Evolutionary conservation across 2,113 vertebrate species (phyloP), one percentile per base, ranked within the genome.

Genomic region (Crocuta crocuta): DNA sequence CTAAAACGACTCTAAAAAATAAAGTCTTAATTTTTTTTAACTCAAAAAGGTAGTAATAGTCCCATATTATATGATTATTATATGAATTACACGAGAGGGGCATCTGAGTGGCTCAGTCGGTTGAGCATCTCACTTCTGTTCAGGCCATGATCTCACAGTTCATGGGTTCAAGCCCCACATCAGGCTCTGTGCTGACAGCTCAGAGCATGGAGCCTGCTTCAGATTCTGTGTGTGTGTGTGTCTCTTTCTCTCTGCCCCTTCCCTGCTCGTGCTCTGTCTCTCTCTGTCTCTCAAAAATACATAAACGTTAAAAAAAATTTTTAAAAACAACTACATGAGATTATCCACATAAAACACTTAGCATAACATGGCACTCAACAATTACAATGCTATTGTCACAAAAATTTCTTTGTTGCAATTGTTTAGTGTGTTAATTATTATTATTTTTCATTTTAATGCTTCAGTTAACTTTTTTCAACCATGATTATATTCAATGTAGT

Each of bases 371-470:
- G 35, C 16, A 63, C 24, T 81, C 66, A 68, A 53, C 28, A 78
- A 35, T 53, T 88, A 53, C 45, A 74, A 86, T 17, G 16, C 24
- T 65, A 39, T 89, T 89, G 71, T 71, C 61, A 83, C 10, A 78
- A 19, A 88, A 70, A 71, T 61, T 91, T 78, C 33, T 84, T 65
- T 58, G 11, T 23, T 79, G 16, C 26, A 84, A 58, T 53, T 94
- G 3, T 53, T 94, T 35, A 39, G 53, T 84, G 11, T 96, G n/a
- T 71, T 26, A 26, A 39, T 78, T 26, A 39, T 78, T 26, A 39
- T 55, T 85, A 39, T 82, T 93, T 93, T 79, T 10, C 35, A 33
- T 68, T 83, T 93, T 63, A 83, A 91, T 3, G 83, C n/a, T 94
- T 91, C 33, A 94, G 15, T 61, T 58, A 79, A 84, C 28, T 80